A percentile compares a stretch with the other conserved stretches of the same genome.
These are phyloP conservation scores for Lordiphosa mommai DNA, from an alignment of 1,140 invertebrate genomes.

Conservation along the genomic window DNA sequence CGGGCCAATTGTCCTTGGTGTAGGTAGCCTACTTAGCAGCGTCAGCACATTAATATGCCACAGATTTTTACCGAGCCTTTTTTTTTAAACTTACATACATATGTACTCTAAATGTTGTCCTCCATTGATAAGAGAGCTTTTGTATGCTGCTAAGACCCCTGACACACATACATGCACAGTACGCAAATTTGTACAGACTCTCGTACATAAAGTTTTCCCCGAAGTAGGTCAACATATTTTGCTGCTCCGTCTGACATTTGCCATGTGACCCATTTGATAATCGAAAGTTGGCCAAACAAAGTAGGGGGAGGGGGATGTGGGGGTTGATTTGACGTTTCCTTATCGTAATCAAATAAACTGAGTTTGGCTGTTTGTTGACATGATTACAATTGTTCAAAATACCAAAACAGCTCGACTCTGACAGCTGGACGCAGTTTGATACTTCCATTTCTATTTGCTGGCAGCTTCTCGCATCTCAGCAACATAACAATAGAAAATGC, in stretches of 20 bases:
- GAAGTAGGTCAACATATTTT: slow-evolving; percentile 38
- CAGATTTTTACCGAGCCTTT: no score
- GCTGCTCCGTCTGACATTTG: slow-evolving; percentile 10
- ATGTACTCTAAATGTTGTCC: no score
- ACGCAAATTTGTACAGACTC: neutral
- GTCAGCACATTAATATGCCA: neutral
- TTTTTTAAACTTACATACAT: slow-evolving; percentile 15
- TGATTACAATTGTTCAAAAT: slow-evolving; percentile 22
- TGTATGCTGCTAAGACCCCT: neutral
- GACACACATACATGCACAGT: neutral
- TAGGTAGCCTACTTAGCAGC: neutral
- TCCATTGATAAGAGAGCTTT: no score
- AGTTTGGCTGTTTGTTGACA: slow-evolving; percentile 1
- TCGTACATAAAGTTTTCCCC: neutral
- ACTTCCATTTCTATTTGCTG: slow-evolving; percentile 24
- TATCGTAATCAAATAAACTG: neutral
- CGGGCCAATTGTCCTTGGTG: slow-evolving; percentile 54
- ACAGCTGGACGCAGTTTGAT: slow-evolving; percentile 41
- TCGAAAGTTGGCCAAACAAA: slow-evolving; percentile 1
- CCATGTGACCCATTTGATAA: slow-evolving; percentile 20
- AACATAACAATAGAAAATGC: slow-evolving; percentile 47
- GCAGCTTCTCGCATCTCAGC: slow-evolving; percentile 31
- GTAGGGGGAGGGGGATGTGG: no score
- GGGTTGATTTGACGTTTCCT: no score
- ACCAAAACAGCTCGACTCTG: slow-evolving; percentile 28